Conservation (phyloP, 2,888 invertebrate species). For the Bruchidius siliquastri region DNA sequence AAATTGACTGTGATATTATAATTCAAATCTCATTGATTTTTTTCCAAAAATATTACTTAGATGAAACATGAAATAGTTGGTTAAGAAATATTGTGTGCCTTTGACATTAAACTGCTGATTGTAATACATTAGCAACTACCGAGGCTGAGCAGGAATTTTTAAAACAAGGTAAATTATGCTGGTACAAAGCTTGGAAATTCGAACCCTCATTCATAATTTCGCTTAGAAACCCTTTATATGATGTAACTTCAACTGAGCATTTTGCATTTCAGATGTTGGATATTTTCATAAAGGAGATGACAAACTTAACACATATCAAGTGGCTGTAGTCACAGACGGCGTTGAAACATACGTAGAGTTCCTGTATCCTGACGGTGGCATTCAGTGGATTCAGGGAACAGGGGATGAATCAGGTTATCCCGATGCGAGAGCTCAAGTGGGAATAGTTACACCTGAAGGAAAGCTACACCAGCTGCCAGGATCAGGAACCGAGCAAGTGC, state of each 20-base stretch:
- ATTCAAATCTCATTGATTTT: no score
- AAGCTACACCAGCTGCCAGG: constrained; percentile 71
- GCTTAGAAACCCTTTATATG: no score
- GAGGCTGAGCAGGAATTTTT: no score
- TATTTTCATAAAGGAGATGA: constrained; percentile 64
- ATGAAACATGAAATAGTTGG: no score
- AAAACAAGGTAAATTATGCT: no score
- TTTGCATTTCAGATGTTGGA: constrained; percentile 60
- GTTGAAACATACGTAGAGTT: constrained; percentile 79
- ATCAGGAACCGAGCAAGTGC: constrained; percentile 87
- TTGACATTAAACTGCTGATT: no score
- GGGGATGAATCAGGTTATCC: constrained; percentile 70
- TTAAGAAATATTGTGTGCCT: no score
- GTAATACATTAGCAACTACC: no score
- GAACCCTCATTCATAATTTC: no score
- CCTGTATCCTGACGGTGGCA: constrained; percentile 79
- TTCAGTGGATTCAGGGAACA: constrained; percentile 89
- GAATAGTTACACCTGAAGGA: constrained; percentile 82
- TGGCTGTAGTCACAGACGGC: constrained; percentile 68
- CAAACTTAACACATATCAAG: constrained; percentile 85
- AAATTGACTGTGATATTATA: no score
- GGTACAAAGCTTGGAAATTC: no score
- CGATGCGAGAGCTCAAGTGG: constrained; percentile 90
- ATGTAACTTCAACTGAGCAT: not conserved
- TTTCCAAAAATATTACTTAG: no score